Evolutionary conservation across 2,797 vertebrate species (phyloP).

Genomic region (Acanthurus leucopareius): DNA sequence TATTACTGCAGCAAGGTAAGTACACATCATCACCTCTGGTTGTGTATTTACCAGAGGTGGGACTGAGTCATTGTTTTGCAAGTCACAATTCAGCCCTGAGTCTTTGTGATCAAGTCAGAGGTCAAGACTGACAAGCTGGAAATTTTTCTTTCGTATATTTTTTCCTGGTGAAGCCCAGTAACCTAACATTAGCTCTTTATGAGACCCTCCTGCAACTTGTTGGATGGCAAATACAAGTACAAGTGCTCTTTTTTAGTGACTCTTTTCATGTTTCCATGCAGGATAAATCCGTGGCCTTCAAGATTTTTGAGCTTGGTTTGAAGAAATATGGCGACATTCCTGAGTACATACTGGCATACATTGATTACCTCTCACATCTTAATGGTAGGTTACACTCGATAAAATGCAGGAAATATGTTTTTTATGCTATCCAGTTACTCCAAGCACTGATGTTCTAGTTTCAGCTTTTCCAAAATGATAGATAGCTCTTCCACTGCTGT

Average conservation of each 20-base stretch:
- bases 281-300: slow-evolving; percentile 99
- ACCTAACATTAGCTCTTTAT: too few species aligned
- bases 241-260: background rate
- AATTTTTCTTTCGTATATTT: too few species aligned
- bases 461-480: background rate
- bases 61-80: too few species aligned
- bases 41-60: too few species aligned
- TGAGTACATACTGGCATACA: slow-evolving; percentile 98
- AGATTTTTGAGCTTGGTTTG: slow-evolving; percentile 98
- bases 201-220: too few species aligned
- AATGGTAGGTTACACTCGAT: slow-evolving; percentile 87
- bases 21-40: too few species aligned
- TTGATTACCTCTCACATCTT: slow-evolving; percentile 99
- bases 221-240: too few species aligned
- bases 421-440: background rate
- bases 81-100: too few species aligned
- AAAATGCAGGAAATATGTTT: background rate
- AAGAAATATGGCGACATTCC: slow-evolving; percentile 99
- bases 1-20: slow-evolving; percentile 99
- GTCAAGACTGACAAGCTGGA: too few species aligned
- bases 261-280: slow-evolving; percentile 67
- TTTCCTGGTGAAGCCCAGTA: too few species aligned
- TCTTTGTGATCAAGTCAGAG: too few species aligned
- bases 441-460: background rate
- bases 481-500: background rate